Percentiles rank a stretch among this genome's conserved stretches.
Conservation (phyloP, 2,113 vertebrate genomes). For the Hippopotamus amphibius region DNA sequence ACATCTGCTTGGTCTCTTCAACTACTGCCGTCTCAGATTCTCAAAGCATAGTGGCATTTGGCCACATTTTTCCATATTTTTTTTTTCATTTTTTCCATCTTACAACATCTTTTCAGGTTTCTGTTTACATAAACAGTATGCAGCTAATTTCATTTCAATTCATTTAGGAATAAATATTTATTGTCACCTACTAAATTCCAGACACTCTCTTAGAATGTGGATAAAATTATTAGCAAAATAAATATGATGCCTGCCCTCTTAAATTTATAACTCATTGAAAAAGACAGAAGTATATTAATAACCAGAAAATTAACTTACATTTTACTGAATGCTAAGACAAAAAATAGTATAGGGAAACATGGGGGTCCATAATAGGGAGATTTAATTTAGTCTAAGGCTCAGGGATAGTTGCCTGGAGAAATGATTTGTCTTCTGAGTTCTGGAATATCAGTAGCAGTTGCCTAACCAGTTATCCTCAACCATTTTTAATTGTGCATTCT, state of each 20-base stretch:
- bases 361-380: neutral
- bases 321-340: neutral
- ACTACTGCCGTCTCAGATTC: neutral
- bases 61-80: neutral
- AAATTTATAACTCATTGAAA: neutral
- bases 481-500: neutral
- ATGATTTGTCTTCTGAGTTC: neutral
- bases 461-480: neutral
- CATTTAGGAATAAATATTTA: neutral
- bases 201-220: neutral
- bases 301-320: neutral
- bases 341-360: neutral
- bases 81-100: neutral
- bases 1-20: neutral
- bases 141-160: neutral
- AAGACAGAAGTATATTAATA: neutral
- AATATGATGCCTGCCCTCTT: neutral
- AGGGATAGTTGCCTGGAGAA: neutral
- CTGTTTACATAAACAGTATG: neutral
- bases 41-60: neutral
- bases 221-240: neutral
- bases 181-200: neutral
- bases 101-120: neutral
- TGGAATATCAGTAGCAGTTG: neutral
- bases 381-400: neutral